Evolutionary conservation across 2,888 invertebrate genomes (phyloP), one percentile per base, ranked within the genome.

Genomic region (Ditylenchus weischeri): DNA sequence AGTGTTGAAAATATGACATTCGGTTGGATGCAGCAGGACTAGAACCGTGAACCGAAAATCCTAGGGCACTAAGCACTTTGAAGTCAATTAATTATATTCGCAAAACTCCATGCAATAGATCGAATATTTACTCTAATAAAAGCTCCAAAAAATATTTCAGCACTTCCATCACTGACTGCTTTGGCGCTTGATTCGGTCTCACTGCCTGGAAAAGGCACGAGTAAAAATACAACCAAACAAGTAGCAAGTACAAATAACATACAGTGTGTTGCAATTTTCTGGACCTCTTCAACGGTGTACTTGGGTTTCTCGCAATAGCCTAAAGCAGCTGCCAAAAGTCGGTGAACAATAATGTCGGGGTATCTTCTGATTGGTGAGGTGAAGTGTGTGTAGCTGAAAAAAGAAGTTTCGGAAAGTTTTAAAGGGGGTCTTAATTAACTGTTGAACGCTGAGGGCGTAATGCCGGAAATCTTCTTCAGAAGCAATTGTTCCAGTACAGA

Each of bases 341-440:
- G 86, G 81, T 96, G 95, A 1, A 94, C 93, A 85, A 94, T 88
- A 59, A 93, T 88, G 84, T 95, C 94, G 1, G 93, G 89, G 86
- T 89, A 89, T 49, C 89, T 88, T 82, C 94, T 86, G 75, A 95
- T 95, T 0, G 94, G 94, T 50, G 93, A n/a, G n/a, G 94, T 95
- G 83, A 95, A 95, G 86, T 95, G 95, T 0, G 95, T 95, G 83
- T 95, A 95, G 64, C 77, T 77, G 62, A 23, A 73, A 68, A 6
- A 58, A 50, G 51, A 48, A 35, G 6, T 11, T 29, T 19, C 29
- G 3, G 18, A 43, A 43, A 2, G 3, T 10, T 13, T 63, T 35
- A 19, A 54, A 54, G 7, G 13, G 10, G 10, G 1, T 18, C 6
- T 58, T 36, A 29, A 59, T 75, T 70, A 48, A 79, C 78, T 90